phyloP scores from a whole-genome alignment of 2,113 vertebrate species.

The Prionailurus viverrinus region DNA sequence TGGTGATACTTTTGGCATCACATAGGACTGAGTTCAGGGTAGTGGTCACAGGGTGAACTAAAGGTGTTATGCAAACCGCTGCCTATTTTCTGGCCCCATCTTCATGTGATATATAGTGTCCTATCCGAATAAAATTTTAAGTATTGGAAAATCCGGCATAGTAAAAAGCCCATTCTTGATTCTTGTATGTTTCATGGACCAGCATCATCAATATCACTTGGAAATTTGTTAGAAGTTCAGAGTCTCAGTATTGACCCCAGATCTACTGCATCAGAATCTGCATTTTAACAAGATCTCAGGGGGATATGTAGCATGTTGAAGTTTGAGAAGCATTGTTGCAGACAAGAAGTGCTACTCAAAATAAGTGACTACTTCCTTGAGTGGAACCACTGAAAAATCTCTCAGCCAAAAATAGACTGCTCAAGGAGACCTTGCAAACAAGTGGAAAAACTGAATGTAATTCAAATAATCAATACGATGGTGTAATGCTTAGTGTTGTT shows the following conservation, averaged over 20 bases:
- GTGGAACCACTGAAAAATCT: conserved; percentile 53
- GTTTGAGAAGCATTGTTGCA: conserved; percentile 26
- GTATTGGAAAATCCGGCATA: not conserved
- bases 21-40: not conserved
- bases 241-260: not conserved
- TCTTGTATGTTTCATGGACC: not conserved
- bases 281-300: conserved; percentile 28
- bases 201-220: not conserved
- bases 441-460: conserved; percentile 61
- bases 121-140: not conserved
- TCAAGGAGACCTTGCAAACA: conserved; percentile 55
- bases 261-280: not conserved
- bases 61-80: not conserved
- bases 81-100: not conserved
- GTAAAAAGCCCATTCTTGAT: not conserved
- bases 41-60: not conserved
- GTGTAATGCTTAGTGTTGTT: not conserved
- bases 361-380: conserved; percentile 54
- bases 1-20: not conserved
- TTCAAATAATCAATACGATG: conserved; percentile 46
- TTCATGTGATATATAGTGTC: not conserved
- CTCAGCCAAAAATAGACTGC: conserved; percentile 57
- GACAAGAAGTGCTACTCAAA: conserved; percentile 39
- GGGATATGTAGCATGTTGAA: not conserved
- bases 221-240: not conserved